phyloP scores from a whole-genome alignment of 2,113 vertebrate species.

The Atherinomorus stipes region DNA sequence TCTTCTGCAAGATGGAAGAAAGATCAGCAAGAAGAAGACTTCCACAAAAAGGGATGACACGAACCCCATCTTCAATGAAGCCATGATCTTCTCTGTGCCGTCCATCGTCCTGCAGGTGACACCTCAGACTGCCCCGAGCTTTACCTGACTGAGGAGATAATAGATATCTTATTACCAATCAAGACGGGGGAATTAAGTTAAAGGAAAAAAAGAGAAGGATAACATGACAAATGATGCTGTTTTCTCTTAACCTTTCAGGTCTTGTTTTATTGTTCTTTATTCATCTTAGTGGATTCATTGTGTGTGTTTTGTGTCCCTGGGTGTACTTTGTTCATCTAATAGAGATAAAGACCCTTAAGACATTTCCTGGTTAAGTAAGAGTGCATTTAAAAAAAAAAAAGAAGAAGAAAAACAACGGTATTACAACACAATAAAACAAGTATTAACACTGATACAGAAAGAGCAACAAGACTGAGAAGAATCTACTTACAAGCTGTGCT shows the following conservation, averaged over 20 bases:
- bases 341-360: not conserved
- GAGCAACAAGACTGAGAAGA: not conserved
- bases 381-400: not conserved
- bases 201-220: accelerated
- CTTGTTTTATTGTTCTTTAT: not conserved
- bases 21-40: slow-evolving; percentile 99
- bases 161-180: not conserved
- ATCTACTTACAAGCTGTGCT: no score
- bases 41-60: slow-evolving; percentile 93
- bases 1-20: slow-evolving; percentile 95
- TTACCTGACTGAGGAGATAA: not conserved
- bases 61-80: slow-evolving; percentile 97
- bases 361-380: not conserved
- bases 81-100: slow-evolving; percentile 98
- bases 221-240: not conserved
- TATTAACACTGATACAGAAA: not conserved
- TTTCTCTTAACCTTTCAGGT: not conserved
- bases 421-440: not conserved
- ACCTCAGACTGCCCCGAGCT: not conserved
- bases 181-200: not conserved
- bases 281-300: not conserved
- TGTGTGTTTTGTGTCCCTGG: not conserved
- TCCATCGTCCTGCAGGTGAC: slow-evolving; percentile 93
- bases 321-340: not conserved
- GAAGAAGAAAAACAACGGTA: not conserved